Conservation (phyloP, 2,113 vertebrate species). For the human region GRCh38 chr7:35326001-35326500, state of each 20-base stretch:
- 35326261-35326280: neutral
- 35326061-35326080: neutral
- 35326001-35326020: slow-evolving; percentile 4
- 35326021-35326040: neutral
- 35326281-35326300: neutral
- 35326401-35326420: neutral
- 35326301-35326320: neutral
- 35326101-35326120: neutral
- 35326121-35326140: neutral
- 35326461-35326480: neutral
- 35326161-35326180: neutral
- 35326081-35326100: neutral
- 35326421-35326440: neutral
- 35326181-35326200: neutral
- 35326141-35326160: neutral
- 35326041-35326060: neutral
- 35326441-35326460: neutral
- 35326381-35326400: neutral
- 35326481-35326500: neutral
- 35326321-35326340: neutral
- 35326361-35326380: neutral
- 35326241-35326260: neutral
- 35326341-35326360: neutral
- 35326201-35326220: neutral
- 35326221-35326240: neutral